Percentiles rank a stretch among this genome's conserved stretches.
Evolutionary conservation across 2,113 vertebrate genomes (phyloP).

Genomic region (Phrynosoma platyrhinos): DNA sequence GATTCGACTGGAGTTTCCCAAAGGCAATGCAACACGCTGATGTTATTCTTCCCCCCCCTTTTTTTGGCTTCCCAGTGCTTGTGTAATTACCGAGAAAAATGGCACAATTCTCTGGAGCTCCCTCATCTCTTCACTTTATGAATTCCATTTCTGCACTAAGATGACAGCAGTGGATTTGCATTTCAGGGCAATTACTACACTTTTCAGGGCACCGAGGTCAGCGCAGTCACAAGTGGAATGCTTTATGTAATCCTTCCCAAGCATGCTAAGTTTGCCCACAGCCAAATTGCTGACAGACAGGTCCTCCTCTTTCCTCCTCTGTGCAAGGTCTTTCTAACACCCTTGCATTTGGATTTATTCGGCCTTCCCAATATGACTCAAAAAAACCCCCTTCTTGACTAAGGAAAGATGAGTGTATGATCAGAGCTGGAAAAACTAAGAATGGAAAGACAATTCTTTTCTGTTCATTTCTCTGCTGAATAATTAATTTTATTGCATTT

Average conservation of each 20-base stretch:
- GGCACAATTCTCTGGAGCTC: not conserved
- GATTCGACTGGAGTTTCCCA: too few relatives aligned
- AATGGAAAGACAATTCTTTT: too few relatives aligned
- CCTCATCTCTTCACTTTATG: not conserved
- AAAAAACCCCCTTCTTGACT: too few relatives aligned
- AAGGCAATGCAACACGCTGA: not conserved
- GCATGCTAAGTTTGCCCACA: not conserved
- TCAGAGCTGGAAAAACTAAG: too few relatives aligned
- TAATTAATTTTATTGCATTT: too few relatives aligned
- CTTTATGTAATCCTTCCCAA: not conserved
- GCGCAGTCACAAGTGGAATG: not conserved
- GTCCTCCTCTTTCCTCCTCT: not conserved
- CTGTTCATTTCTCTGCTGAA: too few relatives aligned
- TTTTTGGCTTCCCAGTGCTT: not conserved
- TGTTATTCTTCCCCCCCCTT: not conserved
- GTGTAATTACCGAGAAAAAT: not conserved
- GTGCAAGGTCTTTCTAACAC: not conserved
- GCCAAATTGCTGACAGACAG: not conserved
- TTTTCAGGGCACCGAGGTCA: not conserved
- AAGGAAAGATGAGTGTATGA: too few relatives aligned
- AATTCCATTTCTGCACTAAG: not conserved
- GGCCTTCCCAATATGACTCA: not conserved
- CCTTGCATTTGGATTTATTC: not conserved
- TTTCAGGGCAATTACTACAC: not conserved
- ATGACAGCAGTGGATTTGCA: not conserved